Base-by-base conservation (phyloP, 1,140 invertebrate genomes). In the Lineus longissimus region DNA sequence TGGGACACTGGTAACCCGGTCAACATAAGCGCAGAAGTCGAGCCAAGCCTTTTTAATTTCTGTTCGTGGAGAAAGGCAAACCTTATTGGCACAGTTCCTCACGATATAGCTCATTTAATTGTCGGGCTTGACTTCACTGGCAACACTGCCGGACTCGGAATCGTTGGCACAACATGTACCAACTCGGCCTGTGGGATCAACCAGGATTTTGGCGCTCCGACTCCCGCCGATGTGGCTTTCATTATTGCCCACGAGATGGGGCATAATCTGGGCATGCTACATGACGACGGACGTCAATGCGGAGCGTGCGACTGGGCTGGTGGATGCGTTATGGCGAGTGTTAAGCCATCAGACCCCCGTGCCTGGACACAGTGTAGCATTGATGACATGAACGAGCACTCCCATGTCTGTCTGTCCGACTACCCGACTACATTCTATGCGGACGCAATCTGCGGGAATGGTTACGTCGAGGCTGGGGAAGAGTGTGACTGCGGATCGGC, bases 401-500 rank as follows among this genome's bases (percentile, higher is more conserved):
- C 17, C 6, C n/a, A n/a, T 11, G 6, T 9, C 29, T 57, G 55
- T 27, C 29, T 57, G 2, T 27, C 9, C 29, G 25, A 57, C 25
- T n/a, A 22, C 22, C 55, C 55, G 9, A 57, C 55, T 6, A n/a
- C 55, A 9, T 57, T 30, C 9, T 57, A 57, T 25, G 25, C 47
- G 4, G 55, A 57, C 22, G 2, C 19, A 4, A n/a, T 22, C 55
- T 57, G 55, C 29, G 55, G 55, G 17, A 57, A 57, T 31, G 22
- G 29, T 7, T 13, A 23, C n/a, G 29, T 27, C 7, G 55, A 57
- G 27, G 6, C 19, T 11, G 55, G 55, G 27, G 55, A 57, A 25
- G 55, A 57, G 29, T 57, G 55, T n/a, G 55, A 57, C n/a, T 57
- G 55, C n/a, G 55, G 55, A 6, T 27, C 55, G 6, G 55, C 2